phyloP scores from a whole-genome alignment of 2,113 vertebrate species.

The Tor tambroides region DNA sequence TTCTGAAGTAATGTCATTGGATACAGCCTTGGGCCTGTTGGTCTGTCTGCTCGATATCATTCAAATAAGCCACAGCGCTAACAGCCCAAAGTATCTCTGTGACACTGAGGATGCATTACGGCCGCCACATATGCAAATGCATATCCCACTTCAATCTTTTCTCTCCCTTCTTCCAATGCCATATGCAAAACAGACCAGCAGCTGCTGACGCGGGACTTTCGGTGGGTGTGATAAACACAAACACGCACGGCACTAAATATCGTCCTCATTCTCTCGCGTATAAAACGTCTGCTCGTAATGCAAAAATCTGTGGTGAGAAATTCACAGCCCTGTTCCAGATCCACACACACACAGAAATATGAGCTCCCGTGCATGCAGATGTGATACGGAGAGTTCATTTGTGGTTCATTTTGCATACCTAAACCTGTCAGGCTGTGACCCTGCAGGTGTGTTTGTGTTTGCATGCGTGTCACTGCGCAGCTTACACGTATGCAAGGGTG shows the following conservation, averaged over 20 bases:
- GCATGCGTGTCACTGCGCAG: conserved; percentile 10
- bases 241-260: conserved; percentile 56
- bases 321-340: conserved; percentile 46
- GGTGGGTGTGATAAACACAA: conserved; percentile 63
- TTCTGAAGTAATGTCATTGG: neutral
- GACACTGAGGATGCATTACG: conserved; percentile 55
- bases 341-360: conserved; percentile 24
- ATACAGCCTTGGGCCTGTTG: neutral
- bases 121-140: conserved; percentile 74
- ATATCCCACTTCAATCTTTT: conserved; percentile 49
- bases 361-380: neutral
- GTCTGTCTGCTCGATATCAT: neutral
- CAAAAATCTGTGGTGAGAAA: conserved; percentile 50
- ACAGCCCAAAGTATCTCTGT: conserved; percentile 10
- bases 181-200: conserved; percentile 73
- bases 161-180: conserved; percentile 58
- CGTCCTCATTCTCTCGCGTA: conserved; percentile 39
- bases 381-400: neutral
- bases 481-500: neutral
- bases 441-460: conserved; percentile 23
- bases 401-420: conserved; percentile 16
- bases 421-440: neutral
- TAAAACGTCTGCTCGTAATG: conserved; percentile 48
- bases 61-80: conserved; percentile 22
- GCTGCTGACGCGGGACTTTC: conserved; percentile 72